Evolutionary conservation across 2,113 vertebrate genomes (phyloP).

Genomic region (Ammodytes marinus): DNA sequence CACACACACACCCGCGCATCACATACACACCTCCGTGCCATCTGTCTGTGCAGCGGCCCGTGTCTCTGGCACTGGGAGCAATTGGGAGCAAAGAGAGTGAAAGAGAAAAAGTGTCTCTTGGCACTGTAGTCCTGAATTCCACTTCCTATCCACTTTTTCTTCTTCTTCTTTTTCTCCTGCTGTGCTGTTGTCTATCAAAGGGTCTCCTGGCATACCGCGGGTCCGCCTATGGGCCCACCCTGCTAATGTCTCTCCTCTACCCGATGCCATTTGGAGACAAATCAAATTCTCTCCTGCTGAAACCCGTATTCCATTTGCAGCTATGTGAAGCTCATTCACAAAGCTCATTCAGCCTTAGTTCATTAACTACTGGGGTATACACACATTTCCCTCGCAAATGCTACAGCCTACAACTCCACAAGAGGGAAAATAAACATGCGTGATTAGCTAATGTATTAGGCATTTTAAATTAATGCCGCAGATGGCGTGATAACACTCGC

Average conservation of each 20-base stretch:
- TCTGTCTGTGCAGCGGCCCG: slow-evolving; percentile 80
- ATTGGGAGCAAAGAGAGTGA: slow-evolving; percentile 66
- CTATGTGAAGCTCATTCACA: slow-evolving; percentile 29
- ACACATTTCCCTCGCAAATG: slow-evolving; percentile 23
- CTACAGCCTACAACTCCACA: slow-evolving; percentile 41
- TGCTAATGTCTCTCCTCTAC: slow-evolving; percentile 22
- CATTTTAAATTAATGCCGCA: slow-evolving; percentile 47
- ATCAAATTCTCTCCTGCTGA: background rate
- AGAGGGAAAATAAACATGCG: slow-evolving; percentile 55
- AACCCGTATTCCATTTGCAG: slow-evolving; percentile 28
- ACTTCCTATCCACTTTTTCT: slow-evolving; percentile 64
- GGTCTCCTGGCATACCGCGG: slow-evolving; percentile 53
- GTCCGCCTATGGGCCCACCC: slow-evolving; percentile 42
- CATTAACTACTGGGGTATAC: slow-evolving; percentile 35
- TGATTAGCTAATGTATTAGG: slow-evolving; percentile 53
- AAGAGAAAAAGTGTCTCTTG: slow-evolving; percentile 74
- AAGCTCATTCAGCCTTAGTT: slow-evolving; percentile 42
- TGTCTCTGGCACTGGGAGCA: slow-evolving; percentile 77
- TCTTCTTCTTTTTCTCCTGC: slow-evolving; percentile 43
- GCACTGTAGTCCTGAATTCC: slow-evolving; percentile 57
- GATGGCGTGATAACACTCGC: slow-evolving; percentile 32
- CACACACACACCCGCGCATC: slow-evolving; percentile 33
- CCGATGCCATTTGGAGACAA: slow-evolving; percentile 32
- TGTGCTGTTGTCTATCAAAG: slow-evolving; percentile 71
- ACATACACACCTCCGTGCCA: slow-evolving; percentile 70